phyloP scores from a whole-genome alignment of 2,888 invertebrate genomes.

The Drosophila lacicola region DNA sequence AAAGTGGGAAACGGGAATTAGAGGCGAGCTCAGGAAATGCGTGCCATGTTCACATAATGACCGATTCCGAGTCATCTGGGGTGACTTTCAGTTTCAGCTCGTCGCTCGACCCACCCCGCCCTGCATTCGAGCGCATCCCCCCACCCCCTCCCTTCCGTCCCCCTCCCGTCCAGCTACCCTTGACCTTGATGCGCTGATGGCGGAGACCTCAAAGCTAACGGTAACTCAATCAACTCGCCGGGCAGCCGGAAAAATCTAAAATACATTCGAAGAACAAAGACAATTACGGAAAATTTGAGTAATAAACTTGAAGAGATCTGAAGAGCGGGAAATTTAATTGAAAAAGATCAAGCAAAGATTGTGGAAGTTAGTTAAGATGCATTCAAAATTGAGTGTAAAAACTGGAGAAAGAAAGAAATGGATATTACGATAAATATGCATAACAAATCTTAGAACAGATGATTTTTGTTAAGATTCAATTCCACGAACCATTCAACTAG shows the following conservation, averaged over 20 bases:
- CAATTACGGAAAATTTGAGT: not conserved
- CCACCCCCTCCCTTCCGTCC: slow-evolving; percentile 10
- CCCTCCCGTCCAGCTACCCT: not conserved
- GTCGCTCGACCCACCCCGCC: slow-evolving; percentile 10
- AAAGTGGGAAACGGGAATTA: slow-evolving; percentile 2
- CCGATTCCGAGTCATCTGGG: slow-evolving; percentile 34
- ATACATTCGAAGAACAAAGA: slow-evolving; percentile 10
- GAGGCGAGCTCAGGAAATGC: slow-evolving; percentile 47
- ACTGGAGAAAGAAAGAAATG: too few species aligned
- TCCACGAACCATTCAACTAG: too few species aligned
- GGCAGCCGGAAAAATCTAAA: slow-evolving; percentile 11
- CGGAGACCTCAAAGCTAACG: slow-evolving; percentile 53
- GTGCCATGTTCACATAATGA: slow-evolving; percentile 51
- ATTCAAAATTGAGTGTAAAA: too few species aligned
- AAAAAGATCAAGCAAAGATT: not conserved
- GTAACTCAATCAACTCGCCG: slow-evolving; percentile 44
- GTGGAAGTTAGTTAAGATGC: too few species aligned
- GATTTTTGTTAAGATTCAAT: too few species aligned
- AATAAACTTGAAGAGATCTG: not conserved
- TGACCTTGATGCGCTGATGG: slow-evolving; percentile 55
- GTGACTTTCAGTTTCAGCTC: slow-evolving; percentile 22
- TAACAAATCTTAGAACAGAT: too few species aligned
- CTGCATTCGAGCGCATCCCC: slow-evolving; percentile 3
- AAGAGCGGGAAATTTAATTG: too few species aligned
- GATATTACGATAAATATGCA: too few species aligned